Evolutionary conservation across 2,113 vertebrate genomes (phyloP), one percentile per base, ranked within the genome.

Genomic region (Oncorhynchus nerka): DNA sequence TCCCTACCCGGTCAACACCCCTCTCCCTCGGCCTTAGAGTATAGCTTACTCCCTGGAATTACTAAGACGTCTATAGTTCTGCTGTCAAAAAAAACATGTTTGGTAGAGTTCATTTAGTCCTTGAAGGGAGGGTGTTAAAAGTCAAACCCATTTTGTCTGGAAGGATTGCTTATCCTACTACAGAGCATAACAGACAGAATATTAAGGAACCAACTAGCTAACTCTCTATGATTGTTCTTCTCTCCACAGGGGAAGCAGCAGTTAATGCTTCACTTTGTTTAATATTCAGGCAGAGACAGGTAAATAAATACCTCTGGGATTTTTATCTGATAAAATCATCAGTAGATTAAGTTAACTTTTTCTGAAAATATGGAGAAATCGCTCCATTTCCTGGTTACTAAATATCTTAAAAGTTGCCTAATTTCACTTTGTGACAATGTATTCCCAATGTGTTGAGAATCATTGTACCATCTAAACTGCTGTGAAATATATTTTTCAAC

Each of bases 261-360:
- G 71, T 79, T 32, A 76, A 70, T 77, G 74, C 75, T 85, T 86
- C 85, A 75, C 71, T 84, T 81, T 79, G 84, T 76, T 75, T 86
- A 85, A 90, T 81, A 73, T 79, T 86, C 84, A 89, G 78, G 81
- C 79, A 78, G 77, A 2, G 22, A 81, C 89, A 93, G 91, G 92
- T 94, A 79, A 90, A 75, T 45, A 9, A 45, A 2, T 39, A 13
- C 32, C 5, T 72, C 68, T 55, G 1, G 72, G 51, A 9, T 26
- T 19, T 32, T 49, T 59, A 34, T 16, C 6, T 64, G 12, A 12
- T 7, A 64, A 8, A 61, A 61, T 3, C 57, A 61, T 61, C 15
- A 61, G 15, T 57, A 57, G 13, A 57, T 57, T 57, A 57, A 57
- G 15, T 19, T 19, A 20, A 19, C 19, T 20, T 45, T 45, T 45